Conservation (phyloP, 2,113 vertebrate genomes). For the Syrmaticus mikado region DNA sequence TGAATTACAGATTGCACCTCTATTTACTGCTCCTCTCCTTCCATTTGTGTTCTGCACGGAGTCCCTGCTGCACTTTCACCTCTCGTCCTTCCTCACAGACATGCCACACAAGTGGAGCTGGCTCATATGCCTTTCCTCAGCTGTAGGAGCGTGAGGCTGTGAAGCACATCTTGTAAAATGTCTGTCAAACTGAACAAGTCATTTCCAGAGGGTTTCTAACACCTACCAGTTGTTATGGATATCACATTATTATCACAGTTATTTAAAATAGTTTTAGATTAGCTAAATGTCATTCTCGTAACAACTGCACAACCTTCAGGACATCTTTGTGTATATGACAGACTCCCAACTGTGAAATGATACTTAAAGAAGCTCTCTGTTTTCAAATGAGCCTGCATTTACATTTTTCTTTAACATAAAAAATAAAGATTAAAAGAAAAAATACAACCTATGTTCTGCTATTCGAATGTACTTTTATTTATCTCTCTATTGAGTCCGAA, state of each 20-base stretch:
- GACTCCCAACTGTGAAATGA: neutral
- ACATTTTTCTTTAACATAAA: neutral
- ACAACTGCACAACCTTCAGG: conserved; percentile 42
- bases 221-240: conserved; percentile 44
- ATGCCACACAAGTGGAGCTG: neutral
- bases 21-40: neutral
- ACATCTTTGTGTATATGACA: conserved; percentile 22
- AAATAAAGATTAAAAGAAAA: neutral
- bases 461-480: neutral
- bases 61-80: neutral
- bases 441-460: neutral
- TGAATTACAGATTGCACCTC: neutral
- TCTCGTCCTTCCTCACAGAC: neutral
- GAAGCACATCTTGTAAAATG: neutral
- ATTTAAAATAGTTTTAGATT: conserved; percentile 57
- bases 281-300: conserved; percentile 62
- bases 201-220: conserved; percentile 51
- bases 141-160: neutral
- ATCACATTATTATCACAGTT: conserved; percentile 57
- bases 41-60: neutral
- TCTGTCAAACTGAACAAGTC: conserved; percentile 27
- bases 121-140: neutral
- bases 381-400: neutral
- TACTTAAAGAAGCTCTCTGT: neutral
- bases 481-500: neutral